Base-by-base conservation (phyloP, 1,140 invertebrate genomes). In the Philopotamus ludificatus region DNA sequence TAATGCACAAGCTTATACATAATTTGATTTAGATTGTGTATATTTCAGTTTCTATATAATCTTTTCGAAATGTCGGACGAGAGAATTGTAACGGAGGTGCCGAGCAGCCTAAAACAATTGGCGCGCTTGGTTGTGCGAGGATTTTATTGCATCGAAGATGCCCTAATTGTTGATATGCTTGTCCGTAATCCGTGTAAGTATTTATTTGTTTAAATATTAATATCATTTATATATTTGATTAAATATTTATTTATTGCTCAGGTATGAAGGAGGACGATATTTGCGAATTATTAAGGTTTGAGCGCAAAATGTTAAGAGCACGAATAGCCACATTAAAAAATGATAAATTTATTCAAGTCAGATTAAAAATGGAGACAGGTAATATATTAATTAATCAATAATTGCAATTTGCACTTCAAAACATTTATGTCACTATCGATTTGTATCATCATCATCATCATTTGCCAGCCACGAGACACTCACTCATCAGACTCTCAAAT, bases 191-290 rank as follows among this genome's bases (percentile, higher is more conserved):
- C 92, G 22, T 97, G 91, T 86, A 81, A 84, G 86, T 81, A 26
- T 49, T 49, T 3, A 53, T 3, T n/a, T 21, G 7, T 21, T 18
- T 22, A 53, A 9, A 3, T 22, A 53, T 53, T 3, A n/a, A 20
- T 61, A 15, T 0, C 9, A 26, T 0, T 12, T 45, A 49, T 49
- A 44, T 25, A 51, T 65, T 53, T 28, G 53, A 34, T 59, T 60
- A 64, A 44, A 39, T 45, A 9, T 61, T 22, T 0, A 34, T 51
- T 66, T 42, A 68, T 74, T 73, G 12, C 22, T 53, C 61, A 88
- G 87, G 89, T 78, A 95, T 98, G 90, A 97, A 97, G 81, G 96
- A 98, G 81, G 95, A 98, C 75, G 95, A 98, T 76, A 89, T 98
- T 53, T 91, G 91, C 72, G 94, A 97, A 76, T 79, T 98, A 28